Evolutionary conservation across 2,797 vertebrate species (phyloP).

Genomic region (Anas georgica): DNA sequence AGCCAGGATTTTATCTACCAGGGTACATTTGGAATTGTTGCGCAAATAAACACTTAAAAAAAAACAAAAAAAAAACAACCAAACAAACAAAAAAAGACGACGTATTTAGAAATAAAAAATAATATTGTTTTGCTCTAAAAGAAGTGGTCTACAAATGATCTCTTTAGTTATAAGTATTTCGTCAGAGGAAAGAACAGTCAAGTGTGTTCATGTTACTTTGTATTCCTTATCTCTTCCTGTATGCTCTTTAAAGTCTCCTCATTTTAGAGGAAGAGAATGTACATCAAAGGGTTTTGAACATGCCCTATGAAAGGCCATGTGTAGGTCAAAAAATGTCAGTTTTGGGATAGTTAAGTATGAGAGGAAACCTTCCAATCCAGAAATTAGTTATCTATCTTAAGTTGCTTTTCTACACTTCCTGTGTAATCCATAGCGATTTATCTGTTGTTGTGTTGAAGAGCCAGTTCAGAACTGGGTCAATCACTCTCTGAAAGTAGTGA

Average conservation of each 20-base stretch:
- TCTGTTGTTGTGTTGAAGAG: neutral
- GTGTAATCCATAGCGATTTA: neutral
- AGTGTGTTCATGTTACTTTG: conserved; percentile 37
- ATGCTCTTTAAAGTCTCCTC: conserved; percentile 5
- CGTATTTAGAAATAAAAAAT: neutral
- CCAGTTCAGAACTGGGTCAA: neutral
- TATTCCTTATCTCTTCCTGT: conserved; percentile 63
- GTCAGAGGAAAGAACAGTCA: conserved; percentile 36
- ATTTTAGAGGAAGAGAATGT: neutral
- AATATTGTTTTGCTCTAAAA: neutral
- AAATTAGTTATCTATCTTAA: neutral
- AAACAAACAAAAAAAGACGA: neutral
- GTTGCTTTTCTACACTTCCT: neutral
- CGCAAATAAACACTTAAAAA: neutral
- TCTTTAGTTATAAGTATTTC: neutral
- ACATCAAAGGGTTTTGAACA: conserved; percentile 4
- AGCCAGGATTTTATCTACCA: neutral
- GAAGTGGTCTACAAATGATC: neutral
- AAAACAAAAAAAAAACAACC: neutral
- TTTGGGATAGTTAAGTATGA: neutral
- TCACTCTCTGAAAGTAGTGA: neutral
- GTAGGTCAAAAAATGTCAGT: neutral
- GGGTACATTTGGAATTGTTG: neutral
- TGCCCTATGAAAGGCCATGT: neutral
- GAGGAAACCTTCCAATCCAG: neutral